Percentiles rank a stretch among this genome's conserved stretches.
Conservation (phyloP, 2,888 invertebrate species). For the Ichneumoninae sp. region DNA sequence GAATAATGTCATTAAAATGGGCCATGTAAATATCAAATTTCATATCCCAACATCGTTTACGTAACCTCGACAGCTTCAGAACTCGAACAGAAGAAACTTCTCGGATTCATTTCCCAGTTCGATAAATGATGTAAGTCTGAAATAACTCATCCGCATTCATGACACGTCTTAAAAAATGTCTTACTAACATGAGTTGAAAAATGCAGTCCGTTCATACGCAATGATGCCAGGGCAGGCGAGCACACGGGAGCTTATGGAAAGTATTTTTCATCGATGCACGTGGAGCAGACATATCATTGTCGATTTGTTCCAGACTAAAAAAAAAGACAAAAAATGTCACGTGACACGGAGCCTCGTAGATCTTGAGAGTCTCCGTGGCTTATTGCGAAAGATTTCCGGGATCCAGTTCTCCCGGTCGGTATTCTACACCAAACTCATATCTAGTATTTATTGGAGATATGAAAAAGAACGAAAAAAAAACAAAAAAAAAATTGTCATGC, state of each 20-base stretch:
- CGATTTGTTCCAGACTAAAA: constrained; percentile 13
- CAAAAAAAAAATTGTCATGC: background rate
- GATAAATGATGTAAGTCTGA: too few species aligned
- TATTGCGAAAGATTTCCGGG: constrained; percentile 12
- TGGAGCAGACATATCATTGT: constrained; percentile 1
- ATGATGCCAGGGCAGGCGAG: background rate
- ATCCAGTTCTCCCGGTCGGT: background rate
- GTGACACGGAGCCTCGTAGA: background rate
- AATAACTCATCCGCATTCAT: too few species aligned
- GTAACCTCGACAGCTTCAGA: too few species aligned
- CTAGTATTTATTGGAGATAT: constrained; percentile 10
- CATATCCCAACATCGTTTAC: too few species aligned
- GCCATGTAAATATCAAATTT: too few species aligned
- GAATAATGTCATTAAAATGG: too few species aligned
- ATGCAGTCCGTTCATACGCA: constrained; percentile 2
- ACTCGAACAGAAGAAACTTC: too few species aligned
- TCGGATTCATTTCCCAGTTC: too few species aligned
- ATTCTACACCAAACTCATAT: background rate
- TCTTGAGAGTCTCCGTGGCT: constrained; percentile 11
- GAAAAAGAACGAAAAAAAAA: background rate
- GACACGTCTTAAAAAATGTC: too few species aligned
- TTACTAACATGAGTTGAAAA: background rate
- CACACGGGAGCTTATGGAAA: background rate
- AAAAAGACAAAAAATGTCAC: background rate
- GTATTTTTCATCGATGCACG: constrained; percentile 23